Conservation (phyloP, 2,888 invertebrate species). For the Cacoxenus indagator region DNA sequence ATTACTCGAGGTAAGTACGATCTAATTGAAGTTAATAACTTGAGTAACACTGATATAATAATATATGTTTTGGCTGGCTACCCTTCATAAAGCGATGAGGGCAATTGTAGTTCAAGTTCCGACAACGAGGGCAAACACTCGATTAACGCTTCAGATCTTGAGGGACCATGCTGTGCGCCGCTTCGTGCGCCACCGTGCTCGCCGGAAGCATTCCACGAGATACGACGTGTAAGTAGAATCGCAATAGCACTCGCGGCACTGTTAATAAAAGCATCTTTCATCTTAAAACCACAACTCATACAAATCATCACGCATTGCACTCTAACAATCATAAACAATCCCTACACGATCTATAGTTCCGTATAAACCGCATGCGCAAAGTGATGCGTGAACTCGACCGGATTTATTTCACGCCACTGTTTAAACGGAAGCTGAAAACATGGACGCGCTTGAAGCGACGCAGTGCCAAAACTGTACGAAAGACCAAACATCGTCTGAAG, state of each 20-base stretch:
- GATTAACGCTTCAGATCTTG: constrained; percentile 64
- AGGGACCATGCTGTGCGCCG: constrained; percentile 70
- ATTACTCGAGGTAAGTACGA: constrained; percentile 84
- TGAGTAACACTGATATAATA: neutral
- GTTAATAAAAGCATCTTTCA: no score
- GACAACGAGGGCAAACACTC: constrained; percentile 74
- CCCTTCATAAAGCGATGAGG: constrained; percentile 78
- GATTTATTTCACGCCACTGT: constrained; percentile 64
- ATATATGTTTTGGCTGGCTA: neutral
- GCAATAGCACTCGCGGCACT: no score
- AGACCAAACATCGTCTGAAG: constrained; percentile 31
- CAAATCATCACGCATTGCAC: neutral
- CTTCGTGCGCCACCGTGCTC: constrained; percentile 80
- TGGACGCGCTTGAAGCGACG: constrained; percentile 45
- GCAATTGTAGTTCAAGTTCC: constrained; percentile 81
- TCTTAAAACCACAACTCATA: neutral
- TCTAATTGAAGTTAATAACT: neutral
- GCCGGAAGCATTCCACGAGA: constrained; percentile 73
- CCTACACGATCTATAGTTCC: constrained; percentile 46
- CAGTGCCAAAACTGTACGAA: constrained; percentile 34
- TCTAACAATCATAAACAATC: neutral
- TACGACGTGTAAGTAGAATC: constrained; percentile 64
- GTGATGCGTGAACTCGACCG: constrained; percentile 65
- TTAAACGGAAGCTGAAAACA: constrained; percentile 53
- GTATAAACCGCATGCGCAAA: constrained; percentile 58